A percentile compares a stretch with the other conserved stretches of the same genome.
phyloP scores from a whole-genome alignment of 37 sponge, comb jelly and placozoan genomes.

The Chondrosia reniformis region DNA sequence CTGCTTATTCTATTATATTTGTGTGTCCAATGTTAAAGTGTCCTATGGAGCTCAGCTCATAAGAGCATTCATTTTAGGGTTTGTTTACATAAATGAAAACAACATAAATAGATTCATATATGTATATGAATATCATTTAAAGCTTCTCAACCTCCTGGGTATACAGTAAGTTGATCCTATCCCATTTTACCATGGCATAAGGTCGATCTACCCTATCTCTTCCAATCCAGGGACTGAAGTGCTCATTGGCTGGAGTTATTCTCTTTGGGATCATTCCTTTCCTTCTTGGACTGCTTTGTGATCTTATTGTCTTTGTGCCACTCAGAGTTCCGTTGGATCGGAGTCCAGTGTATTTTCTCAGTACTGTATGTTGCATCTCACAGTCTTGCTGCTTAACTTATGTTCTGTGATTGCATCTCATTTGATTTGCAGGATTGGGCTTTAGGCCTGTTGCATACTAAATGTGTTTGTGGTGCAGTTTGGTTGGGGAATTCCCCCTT shows the following conservation, averaged over 20 bases:
- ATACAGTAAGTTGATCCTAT: background rate
- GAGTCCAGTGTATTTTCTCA: constrained; percentile 79
- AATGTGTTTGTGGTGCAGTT: constrained; percentile 91
- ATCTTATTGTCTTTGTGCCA: constrained; percentile 81
- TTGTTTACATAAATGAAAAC: constrained; percentile 11
- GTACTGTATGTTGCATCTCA: constrained; percentile 37
- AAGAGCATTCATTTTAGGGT: background rate
- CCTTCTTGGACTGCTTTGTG: constrained; percentile 83
- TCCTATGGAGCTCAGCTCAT: no score
- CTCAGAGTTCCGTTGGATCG: constrained; percentile 84
- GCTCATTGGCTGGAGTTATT: constrained; percentile 65
- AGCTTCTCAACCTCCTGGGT: background rate
- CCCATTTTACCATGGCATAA: background rate
- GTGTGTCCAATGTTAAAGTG: no score
- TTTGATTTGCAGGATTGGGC: constrained; percentile 88
- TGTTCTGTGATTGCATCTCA: background rate
- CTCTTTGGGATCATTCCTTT: constrained; percentile 85
- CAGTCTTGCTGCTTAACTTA: background rate
- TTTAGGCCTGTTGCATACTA: constrained; percentile 84
- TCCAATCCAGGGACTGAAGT: constrained; percentile 50
- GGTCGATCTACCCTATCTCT: background rate
- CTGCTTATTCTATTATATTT: no score
- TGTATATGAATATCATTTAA: background rate
- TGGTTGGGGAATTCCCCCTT: constrained; percentile 78
- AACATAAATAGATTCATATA: constrained; percentile 16